Evolutionary conservation across 2,113 vertebrate genomes (phyloP), one percentile per base, ranked within the genome.

Genomic region (Leptocoma aspasia): DNA sequence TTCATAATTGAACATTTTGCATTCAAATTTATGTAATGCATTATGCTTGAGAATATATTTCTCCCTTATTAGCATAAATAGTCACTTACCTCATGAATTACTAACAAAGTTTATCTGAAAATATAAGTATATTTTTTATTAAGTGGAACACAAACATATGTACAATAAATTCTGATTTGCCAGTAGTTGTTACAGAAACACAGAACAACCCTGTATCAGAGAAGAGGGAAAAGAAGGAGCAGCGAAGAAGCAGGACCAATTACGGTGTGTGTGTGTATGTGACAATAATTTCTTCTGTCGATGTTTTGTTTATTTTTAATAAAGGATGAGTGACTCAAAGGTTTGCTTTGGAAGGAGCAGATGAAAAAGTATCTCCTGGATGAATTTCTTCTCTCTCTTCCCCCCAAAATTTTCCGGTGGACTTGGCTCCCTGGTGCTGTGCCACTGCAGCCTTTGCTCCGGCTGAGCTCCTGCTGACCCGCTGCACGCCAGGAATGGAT

Each of bases 81-180:
- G 98, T 98, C 98, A 98, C 98, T 98, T 98, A 98, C 97, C 96
- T 98, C 98, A 97, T 98, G 98, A 98, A 98, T 98, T 98, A 98
- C 98, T 98, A 98, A 98, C 98, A 97, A 98, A 98, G 98, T 98
- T 98, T 98, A 98, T 97, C 97, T 97, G 98, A 97, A 98, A 98
- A 98, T 98, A 97, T 95, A 98, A 97, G 95, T 97, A 68, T 90
- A 94, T 98, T 98, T 98, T 98, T 97, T 98, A 98, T 97, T 98
- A 98, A 98, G 97, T 97, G 96, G 98, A 98, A 95, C 92, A 92
- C 97, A 98, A 98, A 97, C 98, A 96, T 98, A 98, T 97, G 97
- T 97, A 97, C 96, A 95, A 97, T 98, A 98, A 98, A 98, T 98
- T 97, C 95, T 97, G 94, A 95, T 97, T 96, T 97, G 82, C 96